These are phyloP conservation scores for Anguilla obscura DNA, from an alignment of 2,797 vertebrate species.

Conservation along the genomic window DNA sequence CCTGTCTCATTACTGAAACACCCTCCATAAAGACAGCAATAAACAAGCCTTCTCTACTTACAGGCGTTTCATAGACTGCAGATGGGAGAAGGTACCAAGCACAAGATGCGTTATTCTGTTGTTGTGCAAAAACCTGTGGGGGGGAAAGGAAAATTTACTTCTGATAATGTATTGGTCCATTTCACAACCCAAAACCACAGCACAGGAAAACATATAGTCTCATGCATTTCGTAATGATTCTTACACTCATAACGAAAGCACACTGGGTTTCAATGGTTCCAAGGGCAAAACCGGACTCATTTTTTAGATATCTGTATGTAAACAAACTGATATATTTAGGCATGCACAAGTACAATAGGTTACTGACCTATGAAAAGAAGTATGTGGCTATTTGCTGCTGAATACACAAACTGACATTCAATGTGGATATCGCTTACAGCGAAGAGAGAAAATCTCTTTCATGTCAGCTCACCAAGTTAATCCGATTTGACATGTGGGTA, in stretches of 20 bases:
- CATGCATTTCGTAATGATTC: neutral
- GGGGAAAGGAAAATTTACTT: neutral
- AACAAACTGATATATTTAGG: neutral
- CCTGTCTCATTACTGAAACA: neutral
- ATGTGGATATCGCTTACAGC: constrained; percentile 12
- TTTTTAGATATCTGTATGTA: neutral
- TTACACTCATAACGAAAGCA: neutral
- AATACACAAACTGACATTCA: constrained; percentile 10
- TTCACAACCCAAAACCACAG: neutral
- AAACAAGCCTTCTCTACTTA: constrained; percentile 73
- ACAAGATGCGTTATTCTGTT: constrained; percentile 92
- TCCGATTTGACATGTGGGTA: neutral
- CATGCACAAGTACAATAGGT: neutral
- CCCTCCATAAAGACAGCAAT: neutral
- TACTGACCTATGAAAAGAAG: neutral
- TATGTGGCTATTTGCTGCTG: neutral
- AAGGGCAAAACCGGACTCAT: neutral
- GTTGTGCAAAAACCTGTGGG: constrained; percentile 94
- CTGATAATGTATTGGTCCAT: neutral
- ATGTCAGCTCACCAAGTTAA: neutral
- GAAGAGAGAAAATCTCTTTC: neutral
- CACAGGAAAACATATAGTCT: neutral
- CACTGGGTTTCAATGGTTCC: neutral
- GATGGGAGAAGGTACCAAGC: constrained; percentile 89
- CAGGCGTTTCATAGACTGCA: constrained; percentile 96